Evolutionary conservation across 2,797 vertebrate genomes (phyloP).

Genomic region (Choloepus didactylus): DNA sequence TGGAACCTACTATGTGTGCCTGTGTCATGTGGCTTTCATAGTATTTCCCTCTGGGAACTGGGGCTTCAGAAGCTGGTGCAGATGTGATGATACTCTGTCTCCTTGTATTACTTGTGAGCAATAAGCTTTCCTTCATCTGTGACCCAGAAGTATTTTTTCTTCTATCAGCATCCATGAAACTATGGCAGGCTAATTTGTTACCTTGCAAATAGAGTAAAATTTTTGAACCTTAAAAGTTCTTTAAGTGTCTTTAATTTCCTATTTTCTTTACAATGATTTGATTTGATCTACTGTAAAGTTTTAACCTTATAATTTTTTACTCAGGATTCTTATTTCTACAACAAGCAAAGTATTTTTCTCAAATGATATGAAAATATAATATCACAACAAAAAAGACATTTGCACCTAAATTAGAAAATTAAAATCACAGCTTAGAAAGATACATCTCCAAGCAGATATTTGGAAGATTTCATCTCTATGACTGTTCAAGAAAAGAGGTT

Average conservation of each 20-base stretch:
- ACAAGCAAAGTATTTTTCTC: neutral
- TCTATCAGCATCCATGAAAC: neutral
- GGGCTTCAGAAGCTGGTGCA: neutral
- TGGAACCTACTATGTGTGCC: neutral
- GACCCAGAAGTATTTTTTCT: neutral
- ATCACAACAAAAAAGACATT: neutral
- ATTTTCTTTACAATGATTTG: neutral
- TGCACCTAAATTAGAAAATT: conserved; percentile 20
- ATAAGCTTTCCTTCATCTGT: neutral
- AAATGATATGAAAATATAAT: neutral
- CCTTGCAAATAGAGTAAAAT: neutral
- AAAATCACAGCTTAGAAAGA: neutral
- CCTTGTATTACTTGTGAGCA: neutral
- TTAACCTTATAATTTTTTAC: neutral
- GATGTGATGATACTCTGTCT: neutral
- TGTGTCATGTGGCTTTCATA: neutral
- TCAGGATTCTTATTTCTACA: neutral
- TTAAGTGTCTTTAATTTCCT: neutral
- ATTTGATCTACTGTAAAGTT: neutral
- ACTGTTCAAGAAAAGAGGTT: neutral
- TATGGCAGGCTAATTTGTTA: neutral
- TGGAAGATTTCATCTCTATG: conserved; percentile 3
- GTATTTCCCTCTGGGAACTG: neutral
- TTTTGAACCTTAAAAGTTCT: neutral
- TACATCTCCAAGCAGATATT: neutral